These are phyloP conservation scores for Triops cancriformis DNA, from an alignment of 1,140 invertebrate genomes.

Conservation along the genomic window DNA sequence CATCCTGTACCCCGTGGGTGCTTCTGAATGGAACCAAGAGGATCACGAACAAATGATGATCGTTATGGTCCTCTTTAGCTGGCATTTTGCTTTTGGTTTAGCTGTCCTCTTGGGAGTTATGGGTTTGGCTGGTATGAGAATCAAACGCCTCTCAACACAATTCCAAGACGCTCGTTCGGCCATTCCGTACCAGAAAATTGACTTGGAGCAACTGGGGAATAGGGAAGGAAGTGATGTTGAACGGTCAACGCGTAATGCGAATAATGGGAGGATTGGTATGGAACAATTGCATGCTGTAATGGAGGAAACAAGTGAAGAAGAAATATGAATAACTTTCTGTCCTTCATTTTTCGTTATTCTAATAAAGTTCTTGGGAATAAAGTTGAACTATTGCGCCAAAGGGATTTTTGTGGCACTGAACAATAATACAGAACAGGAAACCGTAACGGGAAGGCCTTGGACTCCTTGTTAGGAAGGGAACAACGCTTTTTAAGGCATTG, in stretches of 20 bases:
- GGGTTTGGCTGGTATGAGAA: constrained; percentile 32
- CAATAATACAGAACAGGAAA: background rate
- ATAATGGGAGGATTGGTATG: constrained; percentile 13
- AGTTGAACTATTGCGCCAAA: background rate
- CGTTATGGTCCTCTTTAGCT: constrained; percentile 42
- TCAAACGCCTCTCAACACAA: constrained; percentile 26
- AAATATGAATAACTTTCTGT: background rate
- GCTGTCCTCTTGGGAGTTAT: constrained; percentile 37
- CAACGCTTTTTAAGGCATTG: background rate
- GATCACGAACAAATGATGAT: constrained; percentile 44
- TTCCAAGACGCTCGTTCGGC: constrained; percentile 25
- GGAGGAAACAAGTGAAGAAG: constrained; percentile 9
- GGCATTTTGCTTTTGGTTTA: constrained; percentile 40
- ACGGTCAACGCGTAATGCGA: background rate
- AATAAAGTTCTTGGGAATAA: background rate
- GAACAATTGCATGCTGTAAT: background rate
- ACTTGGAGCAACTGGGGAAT: constrained; percentile 22
- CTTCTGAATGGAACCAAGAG: constrained; percentile 39
- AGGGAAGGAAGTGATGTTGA: background rate
- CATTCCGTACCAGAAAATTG: constrained; percentile 30
- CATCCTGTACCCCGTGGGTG: constrained; percentile 45
- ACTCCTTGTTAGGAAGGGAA: background rate
- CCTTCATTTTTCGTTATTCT: background rate
- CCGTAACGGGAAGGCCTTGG: background rate
- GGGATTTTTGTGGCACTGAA: background rate